These are phyloP conservation scores for Lepidurus couesii DNA, from an alignment of 1,140 invertebrate genomes.

Conservation along the genomic window DNA sequence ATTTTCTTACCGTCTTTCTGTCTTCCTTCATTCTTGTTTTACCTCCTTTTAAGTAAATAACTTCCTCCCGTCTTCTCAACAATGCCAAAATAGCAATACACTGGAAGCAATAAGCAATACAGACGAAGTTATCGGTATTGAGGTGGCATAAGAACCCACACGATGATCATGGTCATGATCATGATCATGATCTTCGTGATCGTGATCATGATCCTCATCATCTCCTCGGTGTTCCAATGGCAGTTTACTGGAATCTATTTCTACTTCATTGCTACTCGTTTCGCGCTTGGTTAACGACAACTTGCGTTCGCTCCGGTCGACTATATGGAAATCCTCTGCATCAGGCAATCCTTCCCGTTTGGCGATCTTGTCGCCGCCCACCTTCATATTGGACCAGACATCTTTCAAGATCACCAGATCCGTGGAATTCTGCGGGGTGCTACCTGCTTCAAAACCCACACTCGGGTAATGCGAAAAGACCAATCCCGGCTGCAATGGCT, in stretches of 20 bases:
- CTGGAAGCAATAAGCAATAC: not conserved
- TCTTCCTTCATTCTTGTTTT: not conserved
- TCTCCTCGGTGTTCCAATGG: slow-evolving; percentile 24
- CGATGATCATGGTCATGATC: not conserved
- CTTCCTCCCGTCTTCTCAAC: not conserved
- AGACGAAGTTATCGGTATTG: not conserved
- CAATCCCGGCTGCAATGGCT: not conserved
- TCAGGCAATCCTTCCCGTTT: slow-evolving; percentile 24
- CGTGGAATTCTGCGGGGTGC: not conserved
- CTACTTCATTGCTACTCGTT: not conserved
- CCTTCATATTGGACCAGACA: not conserved
- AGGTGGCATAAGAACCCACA: not conserved
- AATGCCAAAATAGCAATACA: not conserved
- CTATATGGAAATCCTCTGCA: not conserved
- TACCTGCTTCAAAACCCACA: not conserved
- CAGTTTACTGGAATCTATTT: slow-evolving; percentile 23
- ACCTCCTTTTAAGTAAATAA: not conserved
- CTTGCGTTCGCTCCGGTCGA: not conserved
- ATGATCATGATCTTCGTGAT: not conserved
- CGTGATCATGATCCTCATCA: slow-evolving; percentile 8
- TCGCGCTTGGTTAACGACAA: slow-evolving; percentile 17
- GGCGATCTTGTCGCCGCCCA: not conserved
- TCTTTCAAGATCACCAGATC: not conserved
- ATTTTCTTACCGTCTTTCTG: not conserved
- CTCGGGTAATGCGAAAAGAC: not conserved